Evolutionary conservation across 2,888 invertebrate genomes (phyloP).

Genomic region (Ceraclea dissimilis): DNA sequence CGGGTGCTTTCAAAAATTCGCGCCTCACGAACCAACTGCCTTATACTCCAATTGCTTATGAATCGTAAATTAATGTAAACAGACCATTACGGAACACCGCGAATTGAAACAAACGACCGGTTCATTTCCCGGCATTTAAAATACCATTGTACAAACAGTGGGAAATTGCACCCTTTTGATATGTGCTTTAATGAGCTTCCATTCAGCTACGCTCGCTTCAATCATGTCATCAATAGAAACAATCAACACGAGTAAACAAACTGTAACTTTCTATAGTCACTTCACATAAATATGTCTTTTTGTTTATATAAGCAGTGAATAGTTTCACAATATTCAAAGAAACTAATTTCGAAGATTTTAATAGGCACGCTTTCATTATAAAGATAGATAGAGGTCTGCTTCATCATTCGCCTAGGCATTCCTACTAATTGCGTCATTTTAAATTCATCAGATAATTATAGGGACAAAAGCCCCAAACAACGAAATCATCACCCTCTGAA

Average conservation of each 20-base stretch:
- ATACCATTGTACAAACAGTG: conserved; percentile 1
- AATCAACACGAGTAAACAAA: not conserved
- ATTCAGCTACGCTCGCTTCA: not conserved
- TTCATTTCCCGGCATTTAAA: conserved; percentile 3
- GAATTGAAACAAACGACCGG: conserved; percentile 9
- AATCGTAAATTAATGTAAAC: conserved; percentile 23
- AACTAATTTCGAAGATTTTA: no score
- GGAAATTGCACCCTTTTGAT: conserved; percentile 8
- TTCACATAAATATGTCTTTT: no score
- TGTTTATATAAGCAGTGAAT: no score
- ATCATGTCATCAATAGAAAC: conserved; percentile 1
- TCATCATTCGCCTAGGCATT: no score
- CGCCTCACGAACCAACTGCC: conserved; percentile 14
- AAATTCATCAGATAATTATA: no score
- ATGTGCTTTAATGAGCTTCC: conserved; percentile 9
- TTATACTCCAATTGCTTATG: conserved; percentile 18
- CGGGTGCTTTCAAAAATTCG: conserved; percentile 21
- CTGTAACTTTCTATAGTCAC: no score
- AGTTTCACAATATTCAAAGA: no score
- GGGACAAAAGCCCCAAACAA: no score
- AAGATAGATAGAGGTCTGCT: no score
- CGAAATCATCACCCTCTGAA: no score
- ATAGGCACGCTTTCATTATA: no score
- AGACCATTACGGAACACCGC: conserved; percentile 10
- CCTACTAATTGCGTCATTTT: no score